Evolutionary conservation across 2,113 vertebrate species (phyloP), one percentile per base, ranked within the genome.

Genomic region (Eidolon helvum): DNA sequence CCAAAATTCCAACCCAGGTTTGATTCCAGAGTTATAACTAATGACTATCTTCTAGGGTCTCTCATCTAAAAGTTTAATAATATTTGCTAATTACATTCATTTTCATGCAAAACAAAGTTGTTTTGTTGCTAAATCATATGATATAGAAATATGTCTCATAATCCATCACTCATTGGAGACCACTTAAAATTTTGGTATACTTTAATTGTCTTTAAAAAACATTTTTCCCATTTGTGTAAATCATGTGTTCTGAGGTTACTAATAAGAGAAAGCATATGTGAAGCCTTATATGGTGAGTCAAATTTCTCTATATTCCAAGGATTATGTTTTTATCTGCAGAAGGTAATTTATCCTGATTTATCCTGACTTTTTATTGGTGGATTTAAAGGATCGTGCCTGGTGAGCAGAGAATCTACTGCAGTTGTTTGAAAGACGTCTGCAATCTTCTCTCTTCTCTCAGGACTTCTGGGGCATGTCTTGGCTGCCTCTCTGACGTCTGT

Each of bases 401-500:
- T 71, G 72, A 97, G 85, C 93, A 78, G 91, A 96, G 65, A 63
- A 83, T 92, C 91, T 92, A 94, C 74, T 88, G 80, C 55, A 30
- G 78, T 53, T 94, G 87, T 55, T 87, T 96, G 97, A 97, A 97
- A 96, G 95, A 82, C 1, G 59, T 90, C 88, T 82, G 91, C 85
- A 75, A 40, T 97, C 94, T 87, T 91, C 89, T 79, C 92, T 94
- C 96, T 93, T 93, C 91, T 88, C 63, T 1, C 97, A 94, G 97
- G 95, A 96, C 85, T 98, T 86, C 89, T 96, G 98, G 98, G 98
- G 82, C 96, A 82, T 96, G 97, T 90, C 91, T 97, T 94, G 97
- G 98, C 96, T 97, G 74, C 86, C 94, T 86, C 96, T 95, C 96
- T 97, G 86, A 96, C 55, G 97, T 98, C 98, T 98, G 98, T 95